Evolutionary conservation across 2,113 vertebrate species (phyloP).

Genomic region (Hiodon tergisus): DNA sequence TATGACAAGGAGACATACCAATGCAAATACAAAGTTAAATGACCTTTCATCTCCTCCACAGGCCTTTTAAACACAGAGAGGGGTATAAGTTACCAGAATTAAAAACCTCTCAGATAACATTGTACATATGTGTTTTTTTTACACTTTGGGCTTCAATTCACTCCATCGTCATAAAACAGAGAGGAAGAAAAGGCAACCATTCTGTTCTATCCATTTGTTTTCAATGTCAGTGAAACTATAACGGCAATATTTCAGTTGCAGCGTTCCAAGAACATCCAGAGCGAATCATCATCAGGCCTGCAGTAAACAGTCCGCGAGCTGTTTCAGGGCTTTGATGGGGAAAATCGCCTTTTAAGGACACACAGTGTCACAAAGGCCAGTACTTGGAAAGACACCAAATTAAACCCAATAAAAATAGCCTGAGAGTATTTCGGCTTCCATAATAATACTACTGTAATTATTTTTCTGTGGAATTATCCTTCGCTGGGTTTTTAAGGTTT

Average conservation of each 20-base stretch:
- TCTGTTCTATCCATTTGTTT: slow-evolving; percentile 20
- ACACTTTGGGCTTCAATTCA: neutral
- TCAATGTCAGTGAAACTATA: slow-evolving; percentile 18
- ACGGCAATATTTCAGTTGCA: slow-evolving; percentile 9
- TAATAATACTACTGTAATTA: slow-evolving; percentile 15
- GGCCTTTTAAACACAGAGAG: neutral
- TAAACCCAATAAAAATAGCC: slow-evolving; percentile 28
- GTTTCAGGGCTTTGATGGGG: slow-evolving; percentile 17
- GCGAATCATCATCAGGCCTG: slow-evolving; percentile 4
- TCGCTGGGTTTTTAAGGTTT: neutral
- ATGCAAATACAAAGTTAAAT: neutral
- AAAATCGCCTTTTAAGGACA: slow-evolving; percentile 29
- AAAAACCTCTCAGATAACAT: neutral
- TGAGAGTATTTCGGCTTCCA: slow-evolving; percentile 25
- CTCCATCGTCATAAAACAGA: slow-evolving; percentile 1
- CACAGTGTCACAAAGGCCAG: slow-evolving; percentile 15
- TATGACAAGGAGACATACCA: neutral
- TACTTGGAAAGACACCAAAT: slow-evolving; percentile 23
- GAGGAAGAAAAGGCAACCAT: neutral
- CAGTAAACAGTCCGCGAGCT: slow-evolving; percentile 9
- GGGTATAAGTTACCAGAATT: too few species aligned
- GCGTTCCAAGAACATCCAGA: slow-evolving; percentile 15
- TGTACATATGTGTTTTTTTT: neutral
- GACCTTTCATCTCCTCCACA: neutral
- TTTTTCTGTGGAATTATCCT: slow-evolving; percentile 9